Evolutionary conservation across 2,888 invertebrate genomes (phyloP).

Genomic region (Acrocyrtus sp.): DNA sequence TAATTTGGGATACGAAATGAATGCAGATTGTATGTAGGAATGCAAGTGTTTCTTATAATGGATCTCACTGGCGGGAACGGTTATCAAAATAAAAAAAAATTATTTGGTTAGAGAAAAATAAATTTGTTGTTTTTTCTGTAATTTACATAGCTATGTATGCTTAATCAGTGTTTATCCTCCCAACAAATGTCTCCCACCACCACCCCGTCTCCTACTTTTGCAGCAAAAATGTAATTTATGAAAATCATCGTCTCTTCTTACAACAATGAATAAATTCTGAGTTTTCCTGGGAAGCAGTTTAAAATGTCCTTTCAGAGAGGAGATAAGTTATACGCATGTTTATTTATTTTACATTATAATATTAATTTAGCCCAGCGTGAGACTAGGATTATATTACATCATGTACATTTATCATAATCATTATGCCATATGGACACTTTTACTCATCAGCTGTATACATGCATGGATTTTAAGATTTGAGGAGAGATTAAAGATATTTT

Average conservation of each 20-base stretch:
- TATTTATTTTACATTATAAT: slow-evolving; percentile 61
- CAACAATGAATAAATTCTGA: slow-evolving; percentile 31
- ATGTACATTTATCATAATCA: slow-evolving; percentile 46
- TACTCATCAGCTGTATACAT: neutral
- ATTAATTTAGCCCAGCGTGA: slow-evolving; percentile 59
- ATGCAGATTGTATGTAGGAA: neutral
- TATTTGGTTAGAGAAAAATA: neutral
- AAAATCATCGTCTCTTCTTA: slow-evolving; percentile 13
- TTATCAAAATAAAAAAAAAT: neutral
- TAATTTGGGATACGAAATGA: too few species aligned
- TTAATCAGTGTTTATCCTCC: neutral
- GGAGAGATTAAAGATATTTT: neutral
- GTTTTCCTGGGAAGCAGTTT: neutral
- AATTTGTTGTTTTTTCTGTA: neutral
- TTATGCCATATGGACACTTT: slow-evolving; percentile 7
- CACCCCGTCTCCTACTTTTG: neutral
- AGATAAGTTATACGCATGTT: slow-evolving; percentile 37
- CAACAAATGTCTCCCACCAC: slow-evolving; percentile 2
- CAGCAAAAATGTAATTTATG: slow-evolving; percentile 28
- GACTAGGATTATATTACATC: slow-evolving; percentile 55
- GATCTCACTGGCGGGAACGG: neutral
- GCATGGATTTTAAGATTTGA: neutral
- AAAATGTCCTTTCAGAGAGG: neutral
- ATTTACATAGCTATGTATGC: neutral
- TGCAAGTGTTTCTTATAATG: neutral